Conservation (phyloP, 53 echinoderm and acorn worm genomes). For the Paracentrotus lividus region DNA sequence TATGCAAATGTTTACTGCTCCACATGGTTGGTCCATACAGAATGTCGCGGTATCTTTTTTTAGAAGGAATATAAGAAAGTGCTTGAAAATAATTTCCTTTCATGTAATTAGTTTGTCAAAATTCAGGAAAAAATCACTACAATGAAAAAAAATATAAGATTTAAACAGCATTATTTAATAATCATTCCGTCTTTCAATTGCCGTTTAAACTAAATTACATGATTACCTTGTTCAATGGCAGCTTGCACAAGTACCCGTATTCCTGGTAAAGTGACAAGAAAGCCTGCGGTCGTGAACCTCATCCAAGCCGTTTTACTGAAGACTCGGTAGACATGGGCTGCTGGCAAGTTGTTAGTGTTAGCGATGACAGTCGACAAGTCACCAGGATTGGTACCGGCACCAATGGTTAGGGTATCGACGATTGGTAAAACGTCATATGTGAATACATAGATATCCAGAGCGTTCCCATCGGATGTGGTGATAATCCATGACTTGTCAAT, state of each 20-base stretch:
- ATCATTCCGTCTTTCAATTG: too few relatives aligned
- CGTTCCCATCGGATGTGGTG: background rate
- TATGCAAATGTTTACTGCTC: background rate
- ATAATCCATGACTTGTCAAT: background rate
- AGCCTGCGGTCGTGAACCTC: background rate
- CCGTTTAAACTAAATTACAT: background rate
- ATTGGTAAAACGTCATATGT: background rate
- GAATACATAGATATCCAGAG: conserved; percentile 26
- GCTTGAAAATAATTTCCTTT: too few relatives aligned
- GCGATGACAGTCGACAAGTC: background rate
- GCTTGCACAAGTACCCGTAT: background rate
- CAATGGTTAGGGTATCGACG: background rate
- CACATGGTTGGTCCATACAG: conserved; percentile 15
- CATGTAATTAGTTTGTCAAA: too few relatives aligned
- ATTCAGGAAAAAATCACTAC: too few relatives aligned
- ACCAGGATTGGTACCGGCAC: background rate
- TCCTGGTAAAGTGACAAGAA: background rate
- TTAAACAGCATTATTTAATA: too few relatives aligned
- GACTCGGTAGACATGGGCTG: background rate
- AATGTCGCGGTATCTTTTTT: background rate
- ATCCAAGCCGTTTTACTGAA: background rate
- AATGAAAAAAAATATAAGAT: too few relatives aligned
- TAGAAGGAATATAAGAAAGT: too few relatives aligned
- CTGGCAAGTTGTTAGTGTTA: background rate
- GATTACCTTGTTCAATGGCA: background rate